Evolutionary conservation across 2,113 vertebrate species (phyloP), one percentile per base, ranked within the genome.

Genomic region (Triplophysa tibetana): DNA sequence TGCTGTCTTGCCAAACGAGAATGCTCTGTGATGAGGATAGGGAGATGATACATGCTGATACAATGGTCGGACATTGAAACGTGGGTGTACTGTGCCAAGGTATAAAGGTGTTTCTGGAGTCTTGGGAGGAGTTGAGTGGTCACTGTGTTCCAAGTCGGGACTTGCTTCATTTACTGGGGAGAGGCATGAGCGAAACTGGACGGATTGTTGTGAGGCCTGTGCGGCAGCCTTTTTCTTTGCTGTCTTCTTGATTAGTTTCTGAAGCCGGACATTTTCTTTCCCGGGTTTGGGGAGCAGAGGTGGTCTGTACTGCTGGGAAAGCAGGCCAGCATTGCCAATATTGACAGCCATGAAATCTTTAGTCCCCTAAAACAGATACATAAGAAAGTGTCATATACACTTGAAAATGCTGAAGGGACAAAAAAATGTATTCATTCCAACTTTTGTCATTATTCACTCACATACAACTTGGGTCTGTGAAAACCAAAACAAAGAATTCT

Each of bases 111-210:
- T 65, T 61, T 93, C 88, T 0, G 90, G 87, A 5, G 88, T 81
- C 66, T 85, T 88, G 0, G 89, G 89, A 0, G 90, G 88, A 3
- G 89, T 88, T 33, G 88, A n/a, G 8, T 78, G 85, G 58, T 95
- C 93, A 9, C 89, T 91, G 70, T 77, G 79, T 72, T 98, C 97
- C 0, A 94, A 88, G 84, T 98, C 96, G 0, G 95, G 85, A 83
- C 95, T 96, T 60, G 94, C 96, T 87, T 99, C 98, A 0, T 93
- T 96, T 62, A 98, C 97, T 0, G 98, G 98, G 1, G 97, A 99
- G 52, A 99, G 94, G 81, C 91, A 96, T 70, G 94, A 89, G 11
- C 94, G 95, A 84, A 96, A 97, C 21, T 88, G 87, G 6, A 81
- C 83, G 0, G 89, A 70, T 0, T 85, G 16, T 73, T 93, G 91